These are phyloP conservation scores for Callyntrura guangdongensis DNA, from an alignment of 2,888 invertebrate species.

Conservation along the genomic window DNA sequence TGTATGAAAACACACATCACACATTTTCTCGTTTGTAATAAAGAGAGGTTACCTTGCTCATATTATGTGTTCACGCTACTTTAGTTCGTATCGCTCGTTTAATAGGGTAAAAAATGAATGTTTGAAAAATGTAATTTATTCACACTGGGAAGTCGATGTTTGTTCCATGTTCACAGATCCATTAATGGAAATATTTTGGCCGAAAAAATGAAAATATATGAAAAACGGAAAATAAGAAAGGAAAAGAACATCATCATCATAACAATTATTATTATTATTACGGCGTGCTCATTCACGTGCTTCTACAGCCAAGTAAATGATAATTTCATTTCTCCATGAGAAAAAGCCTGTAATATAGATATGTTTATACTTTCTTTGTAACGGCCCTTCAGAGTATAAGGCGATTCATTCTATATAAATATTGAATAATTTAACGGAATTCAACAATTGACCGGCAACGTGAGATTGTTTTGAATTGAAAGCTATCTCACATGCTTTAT, in stretches of 20 bases:
- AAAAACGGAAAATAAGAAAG: slow-evolving; percentile 40
- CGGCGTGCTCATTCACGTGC: slow-evolving; percentile 61
- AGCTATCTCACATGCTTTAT: slow-evolving; percentile 6
- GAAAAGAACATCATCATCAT: slow-evolving; percentile 55
- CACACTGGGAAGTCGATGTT: slow-evolving; percentile 70
- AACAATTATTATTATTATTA: slow-evolving; percentile 57
- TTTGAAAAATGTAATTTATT: slow-evolving; percentile 76
- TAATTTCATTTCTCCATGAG: not conserved
- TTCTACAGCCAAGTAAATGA: too few species aligned
- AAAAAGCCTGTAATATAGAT: not conserved
- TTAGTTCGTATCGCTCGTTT: not conserved
- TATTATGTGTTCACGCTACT: slow-evolving; percentile 18
- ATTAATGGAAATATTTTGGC: slow-evolving; percentile 77
- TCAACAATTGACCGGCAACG: not conserved
- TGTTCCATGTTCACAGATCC: slow-evolving; percentile 60
- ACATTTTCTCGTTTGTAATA: not conserved
- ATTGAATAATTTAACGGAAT: slow-evolving; percentile 57
- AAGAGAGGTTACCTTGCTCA: not conserved
- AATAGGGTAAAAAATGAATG: slow-evolving; percentile 51
- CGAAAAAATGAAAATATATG: slow-evolving; percentile 68
- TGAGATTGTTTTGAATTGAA: slow-evolving; percentile 22
- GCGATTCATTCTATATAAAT: not conserved
- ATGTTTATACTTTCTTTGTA: not conserved
- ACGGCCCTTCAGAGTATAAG: not conserved
- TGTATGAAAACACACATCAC: not conserved